Percentiles rank a stretch among this genome's conserved stretches.
Conservation (phyloP, 2,888 invertebrate species). For the Nowickia ferox region DNA sequence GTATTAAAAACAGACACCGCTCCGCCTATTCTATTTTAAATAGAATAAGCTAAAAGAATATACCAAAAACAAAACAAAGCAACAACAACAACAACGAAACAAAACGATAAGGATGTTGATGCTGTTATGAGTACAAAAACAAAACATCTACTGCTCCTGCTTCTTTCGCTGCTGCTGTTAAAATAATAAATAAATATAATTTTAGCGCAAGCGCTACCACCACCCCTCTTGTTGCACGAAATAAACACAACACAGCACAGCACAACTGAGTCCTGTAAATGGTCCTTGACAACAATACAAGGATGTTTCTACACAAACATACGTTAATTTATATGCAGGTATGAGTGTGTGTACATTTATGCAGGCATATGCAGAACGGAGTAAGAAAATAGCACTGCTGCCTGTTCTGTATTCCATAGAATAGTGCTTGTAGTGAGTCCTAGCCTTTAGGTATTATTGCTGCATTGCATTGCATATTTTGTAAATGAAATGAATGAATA, state of each 20-base stretch:
- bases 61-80: slow-evolving; percentile 66
- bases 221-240: slow-evolving; percentile 57
- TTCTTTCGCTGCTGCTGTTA: slow-evolving; percentile 72
- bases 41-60: slow-evolving; percentile 72
- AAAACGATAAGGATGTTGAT: slow-evolving; percentile 51
- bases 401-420: no score
- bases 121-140: slow-evolving; percentile 68
- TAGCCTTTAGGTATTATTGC: no score
- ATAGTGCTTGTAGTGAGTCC: no score
- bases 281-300: slow-evolving; percentile 71
- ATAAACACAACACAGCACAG: slow-evolving; percentile 49
- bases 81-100: slow-evolving; percentile 49
- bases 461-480: no score
- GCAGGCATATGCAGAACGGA: background rate
- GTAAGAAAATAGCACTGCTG: no score
- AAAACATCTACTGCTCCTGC: slow-evolving; percentile 67
- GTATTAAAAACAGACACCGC: slow-evolving; percentile 69
- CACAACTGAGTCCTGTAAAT: slow-evolving; percentile 60
- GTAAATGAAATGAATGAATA: no score
- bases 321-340: background rate
- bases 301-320: slow-evolving; percentile 53
- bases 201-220: slow-evolving; percentile 82
- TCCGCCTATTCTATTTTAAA: slow-evolving; percentile 73
- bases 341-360: background rate
- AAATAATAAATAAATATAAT: slow-evolving; percentile 83